Evolutionary conservation across 2,888 invertebrate species (phyloP).

Genomic region (Brenthis daphne): DNA sequence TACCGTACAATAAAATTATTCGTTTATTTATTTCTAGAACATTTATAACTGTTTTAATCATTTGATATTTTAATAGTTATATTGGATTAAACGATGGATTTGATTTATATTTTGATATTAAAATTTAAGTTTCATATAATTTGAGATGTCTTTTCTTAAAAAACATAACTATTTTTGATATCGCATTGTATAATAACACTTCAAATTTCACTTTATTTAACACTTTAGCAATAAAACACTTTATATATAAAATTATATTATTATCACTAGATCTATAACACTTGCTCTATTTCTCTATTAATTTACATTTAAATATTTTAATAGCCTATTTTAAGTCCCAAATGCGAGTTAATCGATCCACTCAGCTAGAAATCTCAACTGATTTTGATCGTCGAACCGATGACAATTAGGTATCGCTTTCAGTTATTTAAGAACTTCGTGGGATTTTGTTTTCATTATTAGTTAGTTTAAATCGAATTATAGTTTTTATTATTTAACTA

Average conservation of each 20-base stretch:
- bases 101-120: too few relatives aligned
- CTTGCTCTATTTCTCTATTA: background rate
- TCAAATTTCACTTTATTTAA: too few relatives aligned
- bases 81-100: too few relatives aligned
- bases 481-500: background rate
- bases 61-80: too few relatives aligned
- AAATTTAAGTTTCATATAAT: too few relatives aligned
- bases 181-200: too few relatives aligned
- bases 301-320: slow-evolving; percentile 9
- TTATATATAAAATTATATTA: too few relatives aligned
- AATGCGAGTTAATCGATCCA: slow-evolving; percentile 57
- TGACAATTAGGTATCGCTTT: slow-evolving; percentile 75
- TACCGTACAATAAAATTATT: background rate
- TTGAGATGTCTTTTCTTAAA: too few relatives aligned
- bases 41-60: background rate
- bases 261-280: background rate
- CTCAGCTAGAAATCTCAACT: slow-evolving; percentile 64
- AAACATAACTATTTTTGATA: too few relatives aligned
- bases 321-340: slow-evolving; percentile 15
- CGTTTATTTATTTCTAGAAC: background rate
- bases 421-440: slow-evolving; percentile 65
- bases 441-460: slow-evolving; percentile 56
- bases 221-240: too few relatives aligned
- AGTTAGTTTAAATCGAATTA: slow-evolving; percentile 35
- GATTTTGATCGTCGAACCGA: slow-evolving; percentile 72